Evolutionary conservation across 2,797 vertebrate genomes (phyloP).

Genomic region (Odontamblyopus rebecca): DNA sequence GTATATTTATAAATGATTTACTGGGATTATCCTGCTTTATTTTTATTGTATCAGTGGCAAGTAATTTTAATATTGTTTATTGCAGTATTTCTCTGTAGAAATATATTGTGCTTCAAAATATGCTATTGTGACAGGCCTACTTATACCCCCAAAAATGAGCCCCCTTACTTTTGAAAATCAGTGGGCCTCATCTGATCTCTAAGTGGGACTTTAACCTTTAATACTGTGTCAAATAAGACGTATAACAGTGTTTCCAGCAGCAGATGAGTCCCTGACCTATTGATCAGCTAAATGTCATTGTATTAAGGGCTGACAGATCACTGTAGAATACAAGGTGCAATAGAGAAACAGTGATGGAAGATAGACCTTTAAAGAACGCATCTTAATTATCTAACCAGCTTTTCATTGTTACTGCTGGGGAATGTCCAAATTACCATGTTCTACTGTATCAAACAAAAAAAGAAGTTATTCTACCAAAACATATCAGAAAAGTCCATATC

Average conservation of each 20-base stretch:
- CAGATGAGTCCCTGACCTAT: conserved; percentile 20
- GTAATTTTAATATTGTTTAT: no score
- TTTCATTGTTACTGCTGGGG: conserved; percentile 8
- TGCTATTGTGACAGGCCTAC: no score
- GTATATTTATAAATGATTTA: no score
- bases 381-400: conserved; percentile 9
- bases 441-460: conserved; percentile 53
- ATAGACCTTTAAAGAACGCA: background rate
- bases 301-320: background rate
- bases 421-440: conserved; percentile 35
- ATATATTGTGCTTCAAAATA: no score
- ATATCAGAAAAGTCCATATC: no score
- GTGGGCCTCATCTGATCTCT: conserved; percentile 1
- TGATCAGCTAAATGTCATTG: conserved; percentile 34
- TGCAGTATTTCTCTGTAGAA: no score
- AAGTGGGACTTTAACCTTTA: conserved; percentile 28
- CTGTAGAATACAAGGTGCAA: conserved; percentile 11
- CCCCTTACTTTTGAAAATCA: conserved; percentile 8
- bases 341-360: conserved; percentile 6
- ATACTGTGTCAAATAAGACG: conserved; percentile 16
- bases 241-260: background rate
- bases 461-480: background rate
- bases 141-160: background rate
- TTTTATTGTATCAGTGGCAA: no score
- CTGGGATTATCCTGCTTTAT: no score